Evolutionary conservation across 2,113 vertebrate genomes (phyloP).

Genomic region (Tyrannus savana): DNA sequence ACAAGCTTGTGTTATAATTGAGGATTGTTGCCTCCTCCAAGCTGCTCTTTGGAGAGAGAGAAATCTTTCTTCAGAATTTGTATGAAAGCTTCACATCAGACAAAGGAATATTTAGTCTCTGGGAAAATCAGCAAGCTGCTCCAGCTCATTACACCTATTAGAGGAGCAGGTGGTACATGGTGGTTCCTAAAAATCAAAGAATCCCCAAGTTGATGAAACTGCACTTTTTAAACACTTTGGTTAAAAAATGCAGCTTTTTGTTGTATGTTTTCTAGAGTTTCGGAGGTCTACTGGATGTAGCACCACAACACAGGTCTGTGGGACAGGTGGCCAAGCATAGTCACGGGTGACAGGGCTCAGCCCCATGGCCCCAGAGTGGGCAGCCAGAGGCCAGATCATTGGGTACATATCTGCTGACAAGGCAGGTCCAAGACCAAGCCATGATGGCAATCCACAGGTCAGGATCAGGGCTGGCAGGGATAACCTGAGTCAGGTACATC

Average conservation of each 20-base stretch:
- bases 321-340: fast-evolving
- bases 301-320: background rate
- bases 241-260: background rate
- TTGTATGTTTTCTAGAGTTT: background rate
- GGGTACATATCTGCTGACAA: fast-evolving
- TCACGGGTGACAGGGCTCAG: fast-evolving
- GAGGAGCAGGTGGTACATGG: background rate
- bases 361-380: fast-evolving
- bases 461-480: background rate
- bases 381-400: too few species aligned
- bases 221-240: background rate
- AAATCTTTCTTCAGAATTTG: background rate
- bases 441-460: fast-evolving
- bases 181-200: background rate
- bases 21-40: background rate
- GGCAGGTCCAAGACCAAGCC: too few species aligned
- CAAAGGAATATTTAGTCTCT: background rate
- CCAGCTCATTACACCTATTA: background rate
- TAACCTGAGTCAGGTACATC: fast-evolving
- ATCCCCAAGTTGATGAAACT: background rate
- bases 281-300: background rate
- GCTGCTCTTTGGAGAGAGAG: background rate
- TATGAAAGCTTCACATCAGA: background rate
- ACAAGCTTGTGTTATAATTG: background rate
- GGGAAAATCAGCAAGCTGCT: background rate